These are phyloP conservation scores for Takifugu flavidus DNA, from an alignment of 2,113 vertebrate species.

Conservation along the genomic window DNA sequence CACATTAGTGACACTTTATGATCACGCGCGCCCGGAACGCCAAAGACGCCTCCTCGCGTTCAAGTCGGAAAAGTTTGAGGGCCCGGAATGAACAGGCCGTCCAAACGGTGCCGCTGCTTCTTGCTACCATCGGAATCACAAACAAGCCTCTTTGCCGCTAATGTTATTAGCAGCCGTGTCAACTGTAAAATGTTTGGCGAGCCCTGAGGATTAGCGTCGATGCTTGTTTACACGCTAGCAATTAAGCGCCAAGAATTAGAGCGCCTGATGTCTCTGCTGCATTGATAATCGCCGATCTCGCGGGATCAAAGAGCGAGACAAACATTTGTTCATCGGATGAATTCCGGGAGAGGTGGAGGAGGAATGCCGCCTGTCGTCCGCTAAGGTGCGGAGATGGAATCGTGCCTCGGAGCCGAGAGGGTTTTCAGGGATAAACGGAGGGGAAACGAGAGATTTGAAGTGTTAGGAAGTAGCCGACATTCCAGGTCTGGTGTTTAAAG, in stretches of 20 bases:
- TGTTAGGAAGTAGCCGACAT: constrained; percentile 9
- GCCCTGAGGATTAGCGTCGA: not conserved
- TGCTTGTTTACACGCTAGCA: constrained; percentile 7
- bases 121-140: not conserved
- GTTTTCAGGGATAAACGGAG: constrained; percentile 17
- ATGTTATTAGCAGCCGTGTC: constrained; percentile 1
- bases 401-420: constrained; percentile 1
- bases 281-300: constrained; percentile 28
- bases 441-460: constrained; percentile 9
- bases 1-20: constrained; percentile 48
- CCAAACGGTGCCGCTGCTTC: not conserved
- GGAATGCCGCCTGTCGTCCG: constrained; percentile 9
- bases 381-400: constrained; percentile 20
- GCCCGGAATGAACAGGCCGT: no score
- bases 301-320: constrained; percentile 31
- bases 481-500: constrained; percentile 17
- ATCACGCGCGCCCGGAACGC: constrained; percentile 39
- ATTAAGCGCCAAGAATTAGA: constrained; percentile 2
- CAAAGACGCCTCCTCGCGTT: constrained; percentile 24
- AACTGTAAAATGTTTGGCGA: not conserved
- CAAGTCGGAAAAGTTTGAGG: no score
- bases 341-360: not conserved
- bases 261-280: not conserved
- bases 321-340: constrained; percentile 26
- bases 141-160: not conserved